A percentile compares a stretch with the other conserved stretches of the same genome.
These are phyloP conservation scores for Tenthredo distinguenda DNA, from an alignment of 2,888 invertebrate species.

Conservation along the genomic window DNA sequence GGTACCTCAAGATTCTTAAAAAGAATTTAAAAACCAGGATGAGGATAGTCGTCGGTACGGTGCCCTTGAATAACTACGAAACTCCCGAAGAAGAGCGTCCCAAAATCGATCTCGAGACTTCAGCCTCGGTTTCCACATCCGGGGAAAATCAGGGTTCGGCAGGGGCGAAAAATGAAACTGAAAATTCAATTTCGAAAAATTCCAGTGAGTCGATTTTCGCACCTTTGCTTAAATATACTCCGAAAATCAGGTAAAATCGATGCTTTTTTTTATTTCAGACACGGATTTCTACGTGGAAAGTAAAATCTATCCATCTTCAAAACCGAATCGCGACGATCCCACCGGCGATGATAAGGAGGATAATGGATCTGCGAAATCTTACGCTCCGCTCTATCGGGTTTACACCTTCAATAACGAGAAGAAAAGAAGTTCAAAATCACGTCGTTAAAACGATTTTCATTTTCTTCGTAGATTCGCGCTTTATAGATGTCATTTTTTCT, in stretches of 20 bases:
- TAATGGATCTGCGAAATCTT: slow-evolving; percentile 65
- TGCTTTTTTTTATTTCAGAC: slow-evolving; percentile 56
- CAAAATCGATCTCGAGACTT: not conserved
- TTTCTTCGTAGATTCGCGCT: slow-evolving; percentile 54
- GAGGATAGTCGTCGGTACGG: slow-evolving; percentile 67
- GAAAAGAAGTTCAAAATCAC: not conserved
- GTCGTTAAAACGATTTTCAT: slow-evolving; percentile 52
- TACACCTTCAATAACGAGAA: slow-evolving; percentile 65
- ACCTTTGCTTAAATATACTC: not conserved
- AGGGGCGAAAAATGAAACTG: not conserved
- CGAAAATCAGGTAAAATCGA: not conserved
- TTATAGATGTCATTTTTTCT: not conserved
- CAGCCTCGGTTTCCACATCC: not conserved
- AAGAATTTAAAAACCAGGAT: slow-evolving; percentile 71
- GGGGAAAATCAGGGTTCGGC: not conserved
- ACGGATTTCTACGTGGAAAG: slow-evolving; percentile 67
- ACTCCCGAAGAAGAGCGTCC: slow-evolving; percentile 57
- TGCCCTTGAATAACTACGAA: slow-evolving; percentile 70
- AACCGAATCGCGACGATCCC: slow-evolving; percentile 72
- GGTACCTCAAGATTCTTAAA: slow-evolving; percentile 73
- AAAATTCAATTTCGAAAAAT: not conserved
- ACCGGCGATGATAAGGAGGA: slow-evolving; percentile 69
- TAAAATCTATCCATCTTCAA: slow-evolving; percentile 72
- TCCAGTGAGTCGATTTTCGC: not conserved
- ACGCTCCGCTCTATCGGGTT: slow-evolving; percentile 71